phyloP scores from a whole-genome alignment of 2,888 invertebrate genomes.

The Chymomyza caudatula region DNA sequence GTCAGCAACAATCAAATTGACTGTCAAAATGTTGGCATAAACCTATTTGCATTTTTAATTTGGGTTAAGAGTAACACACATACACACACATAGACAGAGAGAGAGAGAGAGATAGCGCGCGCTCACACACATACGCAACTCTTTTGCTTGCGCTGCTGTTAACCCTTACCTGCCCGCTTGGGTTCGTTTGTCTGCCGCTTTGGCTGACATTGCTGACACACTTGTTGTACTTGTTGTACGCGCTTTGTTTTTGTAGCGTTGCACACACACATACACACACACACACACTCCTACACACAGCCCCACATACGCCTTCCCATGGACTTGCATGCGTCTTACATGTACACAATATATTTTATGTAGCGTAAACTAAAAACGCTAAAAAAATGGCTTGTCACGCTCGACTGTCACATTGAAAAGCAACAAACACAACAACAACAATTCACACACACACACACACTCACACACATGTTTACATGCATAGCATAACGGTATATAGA shows the following conservation, averaged over 20 bases:
- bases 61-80: slow-evolving; percentile 35
- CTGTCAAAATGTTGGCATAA: slow-evolving; percentile 38
- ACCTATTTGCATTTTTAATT: slow-evolving; percentile 58
- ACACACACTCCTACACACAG: slow-evolving; percentile 1
- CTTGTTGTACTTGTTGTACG: slow-evolving; percentile 42
- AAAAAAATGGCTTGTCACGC: slow-evolving; percentile 28
- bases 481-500: neutral
- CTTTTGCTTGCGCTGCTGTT: neutral
- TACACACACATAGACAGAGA: slow-evolving; percentile 1
- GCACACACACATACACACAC: slow-evolving; percentile 13
- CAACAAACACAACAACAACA: neutral
- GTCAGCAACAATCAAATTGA: slow-evolving; percentile 48
- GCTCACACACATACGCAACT: neutral
- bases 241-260: slow-evolving; percentile 26
- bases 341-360: slow-evolving; percentile 50
- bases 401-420: slow-evolving; percentile 59
- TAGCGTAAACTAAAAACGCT: slow-evolving; percentile 54
- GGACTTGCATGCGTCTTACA: neutral
- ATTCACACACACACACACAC: neutral
- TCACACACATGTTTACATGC: neutral
- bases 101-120: neutral
- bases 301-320: neutral
- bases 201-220: slow-evolving; percentile 36
- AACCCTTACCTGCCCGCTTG: neutral
- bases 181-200: neutral